phyloP scores from a whole-genome alignment of 2,888 invertebrate species.

The Amiota communis region DNA sequence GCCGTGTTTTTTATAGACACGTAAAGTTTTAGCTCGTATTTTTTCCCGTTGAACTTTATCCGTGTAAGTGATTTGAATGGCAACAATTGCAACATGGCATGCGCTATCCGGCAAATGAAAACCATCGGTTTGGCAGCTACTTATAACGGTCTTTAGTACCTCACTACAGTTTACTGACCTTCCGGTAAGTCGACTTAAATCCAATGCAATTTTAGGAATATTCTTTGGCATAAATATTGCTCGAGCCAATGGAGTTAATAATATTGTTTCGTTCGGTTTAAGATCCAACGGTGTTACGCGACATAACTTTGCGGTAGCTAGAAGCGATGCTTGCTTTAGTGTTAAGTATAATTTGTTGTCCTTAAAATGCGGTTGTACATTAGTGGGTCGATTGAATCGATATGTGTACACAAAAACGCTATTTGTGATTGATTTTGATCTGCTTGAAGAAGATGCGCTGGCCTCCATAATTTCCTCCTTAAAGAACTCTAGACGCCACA shows the following conservation, averaged over 20 bases:
- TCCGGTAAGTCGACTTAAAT: not conserved
- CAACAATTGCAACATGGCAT: constrained; percentile 49
- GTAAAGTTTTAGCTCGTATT: constrained; percentile 36
- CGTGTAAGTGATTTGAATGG: constrained; percentile 41
- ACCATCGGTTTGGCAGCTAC: constrained; percentile 55
- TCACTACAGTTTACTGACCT: constrained; percentile 31
- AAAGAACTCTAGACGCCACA: constrained; percentile 44
- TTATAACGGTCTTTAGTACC: constrained; percentile 48
- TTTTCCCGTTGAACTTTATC: constrained; percentile 34
- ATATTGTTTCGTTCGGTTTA: constrained; percentile 39
- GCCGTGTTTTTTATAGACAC: constrained; percentile 41
- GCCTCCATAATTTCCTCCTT: not conserved
- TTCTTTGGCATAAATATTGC: constrained; percentile 45
- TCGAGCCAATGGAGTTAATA: constrained; percentile 52
- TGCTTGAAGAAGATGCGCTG: constrained; percentile 24
- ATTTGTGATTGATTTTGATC: constrained; percentile 21
- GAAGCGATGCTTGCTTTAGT: constrained; percentile 50
- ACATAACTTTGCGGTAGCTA: constrained; percentile 46
- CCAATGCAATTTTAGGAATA: constrained; percentile 43
- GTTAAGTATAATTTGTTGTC: constrained; percentile 49
- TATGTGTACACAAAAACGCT: constrained; percentile 46
- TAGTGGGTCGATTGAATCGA: constrained; percentile 41
- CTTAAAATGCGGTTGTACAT: constrained; percentile 46
- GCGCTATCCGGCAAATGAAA: constrained; percentile 48
- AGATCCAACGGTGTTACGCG: constrained; percentile 29